Base-by-base conservation (phyloP, 2,797 vertebrate genomes). In the Hipposideros larvatus region DNA sequence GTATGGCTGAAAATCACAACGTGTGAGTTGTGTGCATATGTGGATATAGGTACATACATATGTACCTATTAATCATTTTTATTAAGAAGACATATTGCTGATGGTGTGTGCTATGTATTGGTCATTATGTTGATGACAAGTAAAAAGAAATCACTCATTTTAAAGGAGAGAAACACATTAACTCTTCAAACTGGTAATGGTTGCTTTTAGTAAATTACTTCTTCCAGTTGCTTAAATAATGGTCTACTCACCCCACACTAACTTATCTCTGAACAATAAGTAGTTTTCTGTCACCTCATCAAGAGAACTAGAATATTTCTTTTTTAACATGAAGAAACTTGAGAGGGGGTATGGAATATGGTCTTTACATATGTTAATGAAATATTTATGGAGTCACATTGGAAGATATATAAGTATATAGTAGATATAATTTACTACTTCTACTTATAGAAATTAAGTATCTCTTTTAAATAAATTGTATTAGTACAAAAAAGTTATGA, bases 131-230 rank as follows among this genome's bases (percentile, higher is more conserved):
- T 86, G 21, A 16, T 78, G 51, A 74, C 46, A 85, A 89, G 22
- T 93, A 73, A 71, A 80, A 89, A 53, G 19, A 90, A 95, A 77
- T 87, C 28, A 59, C 19, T 78, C 63, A 70, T 86, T 91, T 92
- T 83, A 86, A 24, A 37, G n/a, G 55, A 57, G 21, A 82, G 41
- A 91, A 82, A 8, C n/a, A 63, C 24, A 87, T 75, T 95, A 86
- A 77, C 26, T 92, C 75, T 95, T 96, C 43, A 79, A 91, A 86
- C 31, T 82, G 92, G 28, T 90, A 82, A 11, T 18, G 46, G 5
- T 21, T 85, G 15, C 28, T 96, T 82, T 95, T 68, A 94, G 41
- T 51, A 94, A 80, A 93, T 93, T 77, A 46, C 48, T 68, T 85
- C 48, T 70, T 84, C 48, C 48, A 70, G n/a, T 87, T 96, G 16